Evolutionary conservation across 2,888 invertebrate genomes (phyloP), one percentile per base, ranked within the genome.

Genomic region (Theretra japonica): DNA sequence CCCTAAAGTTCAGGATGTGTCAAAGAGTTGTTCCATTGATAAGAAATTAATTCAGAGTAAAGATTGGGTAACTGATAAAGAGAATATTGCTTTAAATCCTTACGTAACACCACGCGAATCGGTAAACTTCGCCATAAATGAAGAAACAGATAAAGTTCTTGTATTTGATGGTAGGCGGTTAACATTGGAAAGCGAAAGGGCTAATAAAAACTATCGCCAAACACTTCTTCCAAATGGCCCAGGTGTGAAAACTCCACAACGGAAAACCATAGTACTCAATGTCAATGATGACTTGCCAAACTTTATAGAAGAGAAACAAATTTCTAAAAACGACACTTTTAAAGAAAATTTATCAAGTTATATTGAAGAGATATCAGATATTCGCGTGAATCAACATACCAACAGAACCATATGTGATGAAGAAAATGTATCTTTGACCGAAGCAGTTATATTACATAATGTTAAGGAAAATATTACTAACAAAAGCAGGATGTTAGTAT

Each of bases 161-260:
- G 89, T 93, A 0, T 93, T 92, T 76, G 93, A 93, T 76, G 93
- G 94, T 0, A 92, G 91, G 76, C 84, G 86, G 72, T 77, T 93
- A 41, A 88, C 86, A 17, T 69, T 91, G 48, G 88, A 93, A 76
- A 82, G 86, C 0, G 83, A 87, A 56, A 80, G 73, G 25, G 73
- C 77, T 17, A 75, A 80, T 11, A 76, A 78, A 6, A 77, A 82
- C 70, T 82, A 76, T 58, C 80, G 79, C 17, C 79, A 83, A 72
- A 82, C 78, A 17, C 69, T 83, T 2, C 17, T 82, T 48, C 77
- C 83, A 0, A 76, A 79, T 21, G 50, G 69, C 0, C 69, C 74
- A 56, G 23, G 70, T 8, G 79, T 77, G 4, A 74, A 75, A 58
- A 75, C 76, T 0, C 84, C 83, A 2, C 82, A 86, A 68, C 84